Conservation (phyloP, 2,797 vertebrate species). For the Morus bassanus region DNA sequence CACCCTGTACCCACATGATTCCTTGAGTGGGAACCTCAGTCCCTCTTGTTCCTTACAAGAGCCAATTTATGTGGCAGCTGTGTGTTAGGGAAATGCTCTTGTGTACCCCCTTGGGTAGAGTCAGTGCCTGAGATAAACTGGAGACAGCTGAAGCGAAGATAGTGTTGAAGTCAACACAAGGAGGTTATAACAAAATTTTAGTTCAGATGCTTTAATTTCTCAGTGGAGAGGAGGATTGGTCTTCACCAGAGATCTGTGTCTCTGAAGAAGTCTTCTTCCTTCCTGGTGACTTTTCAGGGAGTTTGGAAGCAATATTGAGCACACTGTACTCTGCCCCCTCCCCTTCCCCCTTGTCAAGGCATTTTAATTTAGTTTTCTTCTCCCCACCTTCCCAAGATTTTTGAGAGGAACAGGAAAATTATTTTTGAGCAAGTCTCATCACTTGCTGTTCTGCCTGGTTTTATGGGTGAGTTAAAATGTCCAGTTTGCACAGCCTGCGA, state of each 20-base stretch:
- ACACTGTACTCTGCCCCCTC: accelerated
- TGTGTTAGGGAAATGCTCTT: not conserved
- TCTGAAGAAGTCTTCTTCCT: not conserved
- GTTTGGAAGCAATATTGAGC: not conserved
- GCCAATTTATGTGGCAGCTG: not conserved
- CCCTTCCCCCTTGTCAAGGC: not conserved
- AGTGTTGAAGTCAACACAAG: not conserved
- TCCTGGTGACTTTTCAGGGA: not conserved
- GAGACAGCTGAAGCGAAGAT: not conserved
- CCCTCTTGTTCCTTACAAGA: not conserved
- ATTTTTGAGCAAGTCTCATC: not conserved
- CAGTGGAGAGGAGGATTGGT: not conserved
- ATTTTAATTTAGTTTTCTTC: not conserved
- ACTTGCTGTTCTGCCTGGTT: not conserved
- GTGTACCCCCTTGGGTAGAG: not conserved
- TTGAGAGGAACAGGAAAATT: not conserved
- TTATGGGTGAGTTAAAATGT: not conserved
- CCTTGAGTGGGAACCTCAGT: not conserved
- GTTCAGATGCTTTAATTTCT: not conserved
- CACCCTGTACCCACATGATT: not conserved
- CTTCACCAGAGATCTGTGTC: not conserved
- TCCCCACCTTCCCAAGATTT: not conserved
- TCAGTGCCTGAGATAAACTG: not conserved
- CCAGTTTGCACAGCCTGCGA: accelerated
- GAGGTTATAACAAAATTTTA: not conserved